Evolutionary conservation across 2,888 invertebrate species (phyloP), one percentile per base, ranked within the genome.

Genomic region (Pilophorus perplexus): DNA sequence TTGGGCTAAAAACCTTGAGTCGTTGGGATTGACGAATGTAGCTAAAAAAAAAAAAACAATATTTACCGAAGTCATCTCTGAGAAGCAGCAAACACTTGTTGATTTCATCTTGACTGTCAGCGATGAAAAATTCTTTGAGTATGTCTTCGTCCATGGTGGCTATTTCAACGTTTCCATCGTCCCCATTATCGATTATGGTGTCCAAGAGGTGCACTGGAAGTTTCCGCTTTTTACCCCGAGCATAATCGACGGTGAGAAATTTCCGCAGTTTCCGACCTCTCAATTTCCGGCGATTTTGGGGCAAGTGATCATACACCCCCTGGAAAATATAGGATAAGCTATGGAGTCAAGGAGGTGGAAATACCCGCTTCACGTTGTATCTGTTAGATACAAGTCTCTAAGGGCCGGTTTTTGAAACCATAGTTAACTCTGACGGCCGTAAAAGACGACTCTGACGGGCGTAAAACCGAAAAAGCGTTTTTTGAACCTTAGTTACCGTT

Each of bases 191-290:
- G 38, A 20, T 22, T 16, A 38, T 3, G 4, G 22, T 22, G 22
- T 50, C 52, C n/a, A 62, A 33, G 33, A 62, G 33, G 33, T 62
- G 46, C 6, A 48, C 62, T 2, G 62, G 62, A 5, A 62, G 46
- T 62, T 62, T 62, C n/a, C 62, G 62, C 18, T 62, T 62, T 48
- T 62, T 62, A 10, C 62, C 62, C 3, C 28, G 23, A 2, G 46
- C 46, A 16, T 62, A 46, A 33, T 62, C 62, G 1, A 62, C 62
- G 12, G 62, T 62, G 1, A 62, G 48, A 22, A 62, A 62, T 46
- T 62, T 62, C 12, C 62, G 23, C 14, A 62, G 14, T n/a, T 62
- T 62, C 12, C 62, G 6, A 1, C 46, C 12, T 12, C 46, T 23
- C 2, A 25, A 8, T 28, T 62, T 62, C 14, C 25, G 25, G 12